Conservation (phyloP, 2,888 invertebrate genomes). For the Chymomyza amoena region DNA sequence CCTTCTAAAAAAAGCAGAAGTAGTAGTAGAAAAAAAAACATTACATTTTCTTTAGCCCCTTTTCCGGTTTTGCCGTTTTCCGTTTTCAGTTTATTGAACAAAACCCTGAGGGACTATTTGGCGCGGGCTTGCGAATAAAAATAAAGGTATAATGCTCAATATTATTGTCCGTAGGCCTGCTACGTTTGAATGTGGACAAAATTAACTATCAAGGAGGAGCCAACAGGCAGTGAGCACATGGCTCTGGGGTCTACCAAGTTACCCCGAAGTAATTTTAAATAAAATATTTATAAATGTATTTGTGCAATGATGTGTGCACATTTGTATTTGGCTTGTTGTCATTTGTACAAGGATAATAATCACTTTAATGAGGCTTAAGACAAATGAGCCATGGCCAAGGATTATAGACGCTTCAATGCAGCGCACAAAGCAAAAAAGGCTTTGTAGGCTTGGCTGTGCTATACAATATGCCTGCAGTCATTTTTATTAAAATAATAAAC, state of each 20-base stretch:
- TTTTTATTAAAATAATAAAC: constrained; percentile 73
- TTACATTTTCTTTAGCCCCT: constrained; percentile 29
- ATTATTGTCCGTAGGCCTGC: constrained; percentile 59
- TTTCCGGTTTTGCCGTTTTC: constrained; percentile 20
- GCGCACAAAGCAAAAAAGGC: constrained; percentile 7
- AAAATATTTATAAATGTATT: constrained; percentile 74
- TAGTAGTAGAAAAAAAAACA: constrained; percentile 40
- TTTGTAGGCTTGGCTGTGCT: neutral
- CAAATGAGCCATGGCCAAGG: constrained; percentile 43
- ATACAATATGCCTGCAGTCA: constrained; percentile 37
- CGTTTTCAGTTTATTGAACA: constrained; percentile 63
- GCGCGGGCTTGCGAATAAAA: constrained; percentile 61
- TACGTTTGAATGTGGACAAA: constrained; percentile 47
- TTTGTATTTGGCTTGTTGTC: constrained; percentile 47
- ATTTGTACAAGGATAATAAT: constrained; percentile 33
- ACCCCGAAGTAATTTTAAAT: constrained; percentile 72
- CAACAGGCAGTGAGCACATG: neutral
- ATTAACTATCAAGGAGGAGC: constrained; percentile 62
- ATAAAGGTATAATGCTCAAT: constrained; percentile 73
- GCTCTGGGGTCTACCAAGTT: neutral
- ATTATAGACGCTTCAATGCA: neutral
- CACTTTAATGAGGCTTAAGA: constrained; percentile 50
- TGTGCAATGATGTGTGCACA: constrained; percentile 63
- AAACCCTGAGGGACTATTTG: constrained; percentile 65
- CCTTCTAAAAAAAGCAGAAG: constrained; percentile 47